phyloP scores from a whole-genome alignment of 2,888 invertebrate species.

The Stegophylla sp. region DNA sequence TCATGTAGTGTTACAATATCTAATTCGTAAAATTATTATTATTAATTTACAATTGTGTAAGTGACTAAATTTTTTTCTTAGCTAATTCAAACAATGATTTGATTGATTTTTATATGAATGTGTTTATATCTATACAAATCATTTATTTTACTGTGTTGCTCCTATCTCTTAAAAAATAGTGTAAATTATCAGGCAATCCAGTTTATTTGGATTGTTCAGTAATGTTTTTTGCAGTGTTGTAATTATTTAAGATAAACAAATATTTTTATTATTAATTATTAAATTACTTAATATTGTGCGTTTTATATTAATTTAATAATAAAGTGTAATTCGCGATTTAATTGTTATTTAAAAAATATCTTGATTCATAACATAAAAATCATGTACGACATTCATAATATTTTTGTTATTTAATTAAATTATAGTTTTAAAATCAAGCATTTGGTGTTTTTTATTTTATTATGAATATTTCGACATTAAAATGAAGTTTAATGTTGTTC shows the following conservation, averaged over 20 bases:
- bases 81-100: slow-evolving; percentile 11
- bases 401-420: slow-evolving; percentile 45
- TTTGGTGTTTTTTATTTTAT: slow-evolving; percentile 30
- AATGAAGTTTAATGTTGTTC: slow-evolving; percentile 29
- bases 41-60: slow-evolving; percentile 46
- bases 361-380: slow-evolving; percentile 1
- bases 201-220: slow-evolving; percentile 31
- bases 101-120: slow-evolving; percentile 47
- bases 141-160: not conserved
- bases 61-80: slow-evolving; percentile 43
- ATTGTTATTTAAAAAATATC: slow-evolving; percentile 2
- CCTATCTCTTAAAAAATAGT: slow-evolving; percentile 22
- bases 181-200: slow-evolving; percentile 36
- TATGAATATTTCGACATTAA: slow-evolving; percentile 3
- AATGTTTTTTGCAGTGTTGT: slow-evolving; percentile 31
- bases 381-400: slow-evolving; percentile 23
- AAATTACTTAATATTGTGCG: slow-evolving; percentile 27
- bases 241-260: slow-evolving; percentile 5
- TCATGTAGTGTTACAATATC: slow-evolving; percentile 28
- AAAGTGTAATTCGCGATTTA: slow-evolving; percentile 50
- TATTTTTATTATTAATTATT: slow-evolving; percentile 30
- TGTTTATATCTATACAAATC: slow-evolving; percentile 32
- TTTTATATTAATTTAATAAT: slow-evolving; percentile 29
- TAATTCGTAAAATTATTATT: slow-evolving; percentile 36
- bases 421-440: slow-evolving; percentile 23